A percentile compares a stretch with the other conserved stretches of the same genome.
phyloP scores from a whole-genome alignment of 2,113 vertebrate genomes.

The Eonycteris spelaea region DNA sequence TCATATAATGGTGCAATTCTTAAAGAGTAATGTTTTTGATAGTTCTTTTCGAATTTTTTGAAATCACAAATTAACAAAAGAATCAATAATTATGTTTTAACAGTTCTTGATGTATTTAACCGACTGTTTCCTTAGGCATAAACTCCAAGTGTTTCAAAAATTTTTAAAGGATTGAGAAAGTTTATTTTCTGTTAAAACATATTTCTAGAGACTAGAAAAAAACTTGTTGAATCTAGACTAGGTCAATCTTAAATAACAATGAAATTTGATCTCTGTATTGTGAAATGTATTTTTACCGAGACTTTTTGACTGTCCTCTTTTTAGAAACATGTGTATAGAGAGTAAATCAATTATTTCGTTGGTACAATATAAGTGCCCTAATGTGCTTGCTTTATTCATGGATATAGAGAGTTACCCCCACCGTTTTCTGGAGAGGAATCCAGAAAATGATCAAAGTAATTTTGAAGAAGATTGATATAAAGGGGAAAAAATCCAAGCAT shows the following conservation, averaged over 20 bases:
- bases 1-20: background rate
- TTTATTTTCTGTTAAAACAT: constrained; percentile 23
- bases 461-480: background rate
- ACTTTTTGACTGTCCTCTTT: background rate
- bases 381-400: background rate
- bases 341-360: background rate
- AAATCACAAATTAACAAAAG: constrained; percentile 26
- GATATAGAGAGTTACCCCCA: background rate
- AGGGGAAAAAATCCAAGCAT: background rate
- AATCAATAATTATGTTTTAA: constrained; percentile 11
- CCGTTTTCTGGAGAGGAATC: background rate
- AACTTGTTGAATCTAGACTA: constrained; percentile 18
- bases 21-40: constrained; percentile 14
- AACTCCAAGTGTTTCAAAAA: background rate
- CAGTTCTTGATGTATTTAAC: background rate
- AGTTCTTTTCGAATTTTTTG: constrained; percentile 28
- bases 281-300: constrained; percentile 16
- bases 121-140: constrained; percentile 4
- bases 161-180: background rate
- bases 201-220: background rate
- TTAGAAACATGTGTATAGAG: background rate
- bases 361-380: background rate
- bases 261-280: constrained; percentile 41
- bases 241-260: background rate
- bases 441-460: constrained; percentile 15